Conservation (phyloP, 2,888 invertebrate species). For the Operophtera brumata region DNA sequence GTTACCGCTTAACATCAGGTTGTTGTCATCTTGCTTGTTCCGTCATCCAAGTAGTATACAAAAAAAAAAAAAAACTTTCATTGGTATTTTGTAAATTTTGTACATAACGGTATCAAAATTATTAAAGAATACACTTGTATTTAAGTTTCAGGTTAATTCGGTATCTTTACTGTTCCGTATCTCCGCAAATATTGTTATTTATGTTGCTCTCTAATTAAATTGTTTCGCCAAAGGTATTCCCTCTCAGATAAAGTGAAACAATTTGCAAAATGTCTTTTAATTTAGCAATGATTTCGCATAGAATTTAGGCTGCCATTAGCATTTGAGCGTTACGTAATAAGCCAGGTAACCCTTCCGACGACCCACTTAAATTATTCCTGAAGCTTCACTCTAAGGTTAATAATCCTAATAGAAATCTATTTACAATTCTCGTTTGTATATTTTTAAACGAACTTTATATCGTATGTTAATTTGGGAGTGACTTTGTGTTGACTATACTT, state of each 20-base stretch:
- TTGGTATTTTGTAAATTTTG: no score
- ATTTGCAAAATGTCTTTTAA: slow-evolving; percentile 23
- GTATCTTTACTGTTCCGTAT: no score
- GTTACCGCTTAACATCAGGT: no score
- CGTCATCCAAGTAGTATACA: no score
- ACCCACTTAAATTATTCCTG: slow-evolving; percentile 22
- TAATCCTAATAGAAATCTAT: slow-evolving; percentile 19
- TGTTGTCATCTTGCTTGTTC: no score
- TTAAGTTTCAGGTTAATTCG: no score
- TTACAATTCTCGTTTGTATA: slow-evolving; percentile 5
- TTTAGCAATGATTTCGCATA: slow-evolving; percentile 21
- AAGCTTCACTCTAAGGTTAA: slow-evolving; percentile 11
- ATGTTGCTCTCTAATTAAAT: slow-evolving; percentile 14
- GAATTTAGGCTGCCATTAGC: slow-evolving; percentile 24
- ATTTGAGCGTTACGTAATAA: slow-evolving; percentile 20
- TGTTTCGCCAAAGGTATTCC: slow-evolving; percentile 6
- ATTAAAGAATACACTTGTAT: no score
- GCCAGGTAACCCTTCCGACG: slow-evolving; percentile 20
- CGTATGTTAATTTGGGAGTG: background rate
- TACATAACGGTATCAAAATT: no score
- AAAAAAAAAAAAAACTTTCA: no score
- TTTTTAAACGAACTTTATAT: slow-evolving; percentile 8
- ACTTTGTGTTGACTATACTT: no score
- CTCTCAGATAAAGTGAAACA: slow-evolving; percentile 19
- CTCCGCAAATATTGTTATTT: background rate